phyloP scores from a whole-genome alignment of 2,888 invertebrate genomes.

The Campoletis raptor region DNA sequence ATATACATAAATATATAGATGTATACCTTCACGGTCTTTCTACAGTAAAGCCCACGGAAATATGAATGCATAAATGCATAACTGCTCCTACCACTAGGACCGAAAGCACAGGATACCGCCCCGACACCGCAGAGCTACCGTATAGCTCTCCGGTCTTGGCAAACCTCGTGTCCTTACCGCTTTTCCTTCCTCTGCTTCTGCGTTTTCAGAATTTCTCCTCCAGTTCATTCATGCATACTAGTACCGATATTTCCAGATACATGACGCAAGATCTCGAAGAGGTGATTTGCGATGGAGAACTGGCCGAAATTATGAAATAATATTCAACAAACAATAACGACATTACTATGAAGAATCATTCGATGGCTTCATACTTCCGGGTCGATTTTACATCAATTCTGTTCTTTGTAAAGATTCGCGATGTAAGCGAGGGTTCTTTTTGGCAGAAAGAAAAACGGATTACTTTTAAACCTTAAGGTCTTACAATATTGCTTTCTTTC shows the following conservation, averaged over 20 bases:
- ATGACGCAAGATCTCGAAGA: background rate
- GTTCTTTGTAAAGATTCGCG: background rate
- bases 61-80: slow-evolving; percentile 85
- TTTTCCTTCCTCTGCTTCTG: slow-evolving; percentile 54
- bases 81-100: slow-evolving; percentile 77
- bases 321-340: background rate
- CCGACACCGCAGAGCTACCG: slow-evolving; percentile 64
- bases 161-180: slow-evolving; percentile 45
- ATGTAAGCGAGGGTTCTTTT: background rate
- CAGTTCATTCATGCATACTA: background rate
- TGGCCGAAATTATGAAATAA: background rate
- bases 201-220: slow-evolving; percentile 74
- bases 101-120: slow-evolving; percentile 67
- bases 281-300: background rate
- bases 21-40: slow-evolving; percentile 73
- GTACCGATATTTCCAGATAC: background rate
- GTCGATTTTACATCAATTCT: background rate
- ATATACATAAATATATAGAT: slow-evolving; percentile 14
- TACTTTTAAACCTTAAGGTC: background rate
- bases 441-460: background rate
- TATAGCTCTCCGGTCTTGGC: slow-evolving; percentile 64
- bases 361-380: background rate
- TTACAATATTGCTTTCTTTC: slow-evolving; percentile 18
- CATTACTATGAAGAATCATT: background rate
- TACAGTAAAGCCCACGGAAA: slow-evolving; percentile 81